Conservation (phyloP, 2,888 invertebrate genomes). For the Apomyelois bistriatella region DNA sequence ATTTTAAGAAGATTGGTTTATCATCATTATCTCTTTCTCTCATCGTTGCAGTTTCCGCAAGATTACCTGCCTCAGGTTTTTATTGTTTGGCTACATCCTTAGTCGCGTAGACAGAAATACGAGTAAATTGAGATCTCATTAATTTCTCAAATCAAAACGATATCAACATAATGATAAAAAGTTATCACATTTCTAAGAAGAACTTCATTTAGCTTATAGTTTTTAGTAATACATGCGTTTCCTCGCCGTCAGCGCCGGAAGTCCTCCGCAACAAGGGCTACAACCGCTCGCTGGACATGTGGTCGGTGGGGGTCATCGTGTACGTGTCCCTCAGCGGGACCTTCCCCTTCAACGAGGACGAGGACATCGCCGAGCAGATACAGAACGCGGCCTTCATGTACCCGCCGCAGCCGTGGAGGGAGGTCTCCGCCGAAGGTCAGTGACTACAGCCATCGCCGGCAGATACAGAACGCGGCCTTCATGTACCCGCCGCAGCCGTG, state of each 20-base stretch:
- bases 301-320: slow-evolving; percentile 99
- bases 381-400: slow-evolving; percentile 99
- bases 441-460: slow-evolving; percentile 86
- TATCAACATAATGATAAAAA: no score
- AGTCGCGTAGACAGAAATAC: no score
- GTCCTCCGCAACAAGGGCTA: slow-evolving; percentile 99
- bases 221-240: no score
- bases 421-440: slow-evolving; percentile 86
- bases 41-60: no score
- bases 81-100: no score
- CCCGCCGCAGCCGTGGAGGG: slow-evolving; percentile 98
- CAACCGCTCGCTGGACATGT: slow-evolving; percentile 99
- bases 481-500: slow-evolving; percentile 99
- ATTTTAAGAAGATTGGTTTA: no score
- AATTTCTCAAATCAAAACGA: no score
- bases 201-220: no score
- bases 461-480: slow-evolving; percentile 99
- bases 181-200: no score
- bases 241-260: slow-evolving; percentile 94
- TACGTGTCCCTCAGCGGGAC: slow-evolving; percentile 99
- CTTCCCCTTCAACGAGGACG: slow-evolving; percentile 99
- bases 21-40: no score
- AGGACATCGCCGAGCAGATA: slow-evolving; percentile 99
- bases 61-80: no score
- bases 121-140: no score